These are phyloP conservation scores for Otolemur crassicaudatus DNA, from an alignment of 2,797 vertebrate species.

Conservation along the genomic window DNA sequence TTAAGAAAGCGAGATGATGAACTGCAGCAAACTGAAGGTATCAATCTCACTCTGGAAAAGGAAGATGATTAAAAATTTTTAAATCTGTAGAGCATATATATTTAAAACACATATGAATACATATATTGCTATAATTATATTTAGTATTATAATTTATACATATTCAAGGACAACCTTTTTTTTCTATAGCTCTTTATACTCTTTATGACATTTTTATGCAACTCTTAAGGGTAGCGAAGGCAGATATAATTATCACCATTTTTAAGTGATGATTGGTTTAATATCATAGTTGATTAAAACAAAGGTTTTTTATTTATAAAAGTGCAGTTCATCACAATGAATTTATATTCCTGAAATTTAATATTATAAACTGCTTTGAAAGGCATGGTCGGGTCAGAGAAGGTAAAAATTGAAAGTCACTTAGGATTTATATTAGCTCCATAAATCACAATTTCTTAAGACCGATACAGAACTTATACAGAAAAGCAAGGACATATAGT, in stretches of 20 bases:
- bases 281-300: neutral
- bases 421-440: neutral
- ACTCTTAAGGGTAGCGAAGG: neutral
- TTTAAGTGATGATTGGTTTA: slow-evolving; percentile 43
- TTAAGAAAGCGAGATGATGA: slow-evolving; percentile 79
- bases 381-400: neutral
- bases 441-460: neutral
- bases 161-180: slow-evolving; percentile 22
- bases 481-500: neutral
- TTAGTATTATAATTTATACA: slow-evolving; percentile 46
- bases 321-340: neutral
- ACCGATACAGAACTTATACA: neutral
- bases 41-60: slow-evolving; percentile 70
- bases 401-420: neutral
- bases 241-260: neutral
- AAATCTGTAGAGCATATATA: slow-evolving; percentile 42
- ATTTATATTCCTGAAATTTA: neutral
- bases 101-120: slow-evolving; percentile 68
- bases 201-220: slow-evolving; percentile 31
- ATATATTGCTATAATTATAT: slow-evolving; percentile 65
- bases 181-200: slow-evolving; percentile 3
- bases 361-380: neutral
- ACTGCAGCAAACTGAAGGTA: slow-evolving; percentile 64
- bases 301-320: slow-evolving; percentile 24
- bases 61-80: slow-evolving; percentile 69